A percentile compares a stretch with the other conserved stretches of the same genome.
These are phyloP conservation scores for Odontamblyopus rebecca DNA, from an alignment of 2,797 vertebrate species.

Conservation along the genomic window DNA sequence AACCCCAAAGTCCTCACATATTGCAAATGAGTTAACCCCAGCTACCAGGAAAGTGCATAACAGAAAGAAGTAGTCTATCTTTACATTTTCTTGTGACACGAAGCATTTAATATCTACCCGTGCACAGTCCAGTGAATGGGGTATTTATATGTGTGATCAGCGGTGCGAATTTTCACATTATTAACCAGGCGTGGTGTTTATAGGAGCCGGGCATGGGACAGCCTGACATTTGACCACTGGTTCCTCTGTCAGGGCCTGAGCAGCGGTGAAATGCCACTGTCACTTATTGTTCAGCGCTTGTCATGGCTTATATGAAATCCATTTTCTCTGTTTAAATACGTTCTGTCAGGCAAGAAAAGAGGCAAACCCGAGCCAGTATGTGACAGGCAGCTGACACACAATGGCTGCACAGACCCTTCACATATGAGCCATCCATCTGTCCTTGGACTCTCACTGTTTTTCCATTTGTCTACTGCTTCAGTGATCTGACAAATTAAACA, in stretches of 20 bases:
- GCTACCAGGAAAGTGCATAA: no score
- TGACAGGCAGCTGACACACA: constrained; percentile 65
- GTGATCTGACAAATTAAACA: constrained; percentile 28
- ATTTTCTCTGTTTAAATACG: constrained; percentile 69
- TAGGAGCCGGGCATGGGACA: constrained; percentile 15
- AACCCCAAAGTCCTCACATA: no score
- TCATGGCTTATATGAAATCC: constrained; percentile 66
- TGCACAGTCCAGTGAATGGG: not conserved
- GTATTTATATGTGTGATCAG: constrained; percentile 10
- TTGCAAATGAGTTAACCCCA: no score
- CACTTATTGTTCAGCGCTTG: constrained; percentile 62
- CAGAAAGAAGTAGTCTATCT: not conserved
- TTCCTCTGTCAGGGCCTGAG: constrained; percentile 46
- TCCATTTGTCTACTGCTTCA: constrained; percentile 21
- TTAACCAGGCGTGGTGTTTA: constrained; percentile 24
- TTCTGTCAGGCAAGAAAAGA: constrained; percentile 60
- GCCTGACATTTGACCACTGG: constrained; percentile 58
- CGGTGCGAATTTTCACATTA: constrained; percentile 16
- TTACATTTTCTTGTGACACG: not conserved
- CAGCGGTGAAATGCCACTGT: constrained; percentile 61
- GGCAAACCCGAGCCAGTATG: constrained; percentile 49
- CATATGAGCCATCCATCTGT: constrained; percentile 61
- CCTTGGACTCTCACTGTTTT: constrained; percentile 39
- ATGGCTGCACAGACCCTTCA: constrained; percentile 46
- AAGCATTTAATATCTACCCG: not conserved